Conservation (phyloP, 2,888 invertebrate genomes). For the Asteroscopus sphinx region DNA sequence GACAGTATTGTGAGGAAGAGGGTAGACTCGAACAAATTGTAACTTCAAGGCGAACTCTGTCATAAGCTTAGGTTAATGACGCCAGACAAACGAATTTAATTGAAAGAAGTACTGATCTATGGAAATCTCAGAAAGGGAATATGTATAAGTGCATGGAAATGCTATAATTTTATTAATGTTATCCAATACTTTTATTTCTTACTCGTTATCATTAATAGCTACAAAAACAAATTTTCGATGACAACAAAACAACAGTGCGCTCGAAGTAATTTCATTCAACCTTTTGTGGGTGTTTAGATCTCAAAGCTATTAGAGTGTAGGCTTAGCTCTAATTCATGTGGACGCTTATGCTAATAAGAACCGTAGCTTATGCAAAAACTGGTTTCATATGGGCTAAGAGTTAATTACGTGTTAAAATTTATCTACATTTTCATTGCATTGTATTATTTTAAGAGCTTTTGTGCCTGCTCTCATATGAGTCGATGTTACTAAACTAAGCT, state of each 20-base stretch:
- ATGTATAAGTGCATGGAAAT: no score
- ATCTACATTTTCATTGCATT: constrained; percentile 2
- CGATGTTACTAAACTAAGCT: no score
- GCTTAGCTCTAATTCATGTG: constrained; percentile 46
- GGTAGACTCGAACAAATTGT: constrained; percentile 4
- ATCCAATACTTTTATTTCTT: no score
- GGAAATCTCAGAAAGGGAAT: no score
- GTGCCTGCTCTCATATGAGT: no score
- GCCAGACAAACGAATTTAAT: no score
- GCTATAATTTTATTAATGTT: no score
- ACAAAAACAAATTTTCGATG: no score
- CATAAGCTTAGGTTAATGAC: constrained; percentile 2
- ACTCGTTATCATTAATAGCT: no score
- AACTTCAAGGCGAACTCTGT: not conserved
- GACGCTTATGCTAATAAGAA: constrained; percentile 46
- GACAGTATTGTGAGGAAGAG: not conserved
- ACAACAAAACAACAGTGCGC: constrained; percentile 50
- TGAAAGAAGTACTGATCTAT: no score
- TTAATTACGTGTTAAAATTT: constrained; percentile 33
- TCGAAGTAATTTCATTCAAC: constrained; percentile 58
- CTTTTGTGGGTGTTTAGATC: constrained; percentile 59
- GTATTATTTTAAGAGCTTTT: not conserved
- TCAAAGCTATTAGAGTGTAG: constrained; percentile 35
- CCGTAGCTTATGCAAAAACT: constrained; percentile 49
- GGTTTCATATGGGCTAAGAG: constrained; percentile 39